Percentiles rank a stretch among this genome's conserved stretches.
These are phyloP conservation scores for Callocephalon fimbriatum DNA, from an alignment of 2,113 vertebrate genomes.

Conservation along the genomic window DNA sequence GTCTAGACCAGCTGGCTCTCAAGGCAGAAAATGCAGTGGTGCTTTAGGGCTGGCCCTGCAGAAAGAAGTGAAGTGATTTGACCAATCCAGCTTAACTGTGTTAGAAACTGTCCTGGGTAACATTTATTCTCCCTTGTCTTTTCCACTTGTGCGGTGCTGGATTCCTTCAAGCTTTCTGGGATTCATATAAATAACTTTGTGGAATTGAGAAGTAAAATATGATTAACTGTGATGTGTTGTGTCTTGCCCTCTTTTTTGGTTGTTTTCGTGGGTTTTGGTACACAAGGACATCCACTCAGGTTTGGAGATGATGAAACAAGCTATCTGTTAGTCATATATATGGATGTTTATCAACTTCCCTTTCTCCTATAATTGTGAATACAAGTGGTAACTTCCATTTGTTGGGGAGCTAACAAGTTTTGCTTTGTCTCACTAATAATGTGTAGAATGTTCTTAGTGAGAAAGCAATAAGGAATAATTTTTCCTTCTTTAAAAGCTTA, in stretches of 20 bases:
- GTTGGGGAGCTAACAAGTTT: neutral
- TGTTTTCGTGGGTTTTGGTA: neutral
- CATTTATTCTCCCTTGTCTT: neutral
- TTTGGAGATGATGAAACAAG: neutral
- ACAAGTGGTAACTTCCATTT: neutral
- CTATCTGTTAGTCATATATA: neutral
- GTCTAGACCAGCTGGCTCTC: neutral
- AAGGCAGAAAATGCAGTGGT: accelerated
- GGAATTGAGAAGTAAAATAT: neutral
- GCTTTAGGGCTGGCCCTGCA: neutral
- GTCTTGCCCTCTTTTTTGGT: neutral
- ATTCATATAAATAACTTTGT: neutral
- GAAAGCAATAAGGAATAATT: neutral
- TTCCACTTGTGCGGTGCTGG: neutral
- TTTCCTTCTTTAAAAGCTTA: neutral
- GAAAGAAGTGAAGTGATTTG: neutral
- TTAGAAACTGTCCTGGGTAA: neutral
- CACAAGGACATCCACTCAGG: too few relatives aligned
- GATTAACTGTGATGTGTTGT: neutral
- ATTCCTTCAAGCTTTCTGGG: neutral
- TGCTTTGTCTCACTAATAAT: neutral
- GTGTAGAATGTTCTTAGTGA: neutral
- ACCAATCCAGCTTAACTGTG: neutral
- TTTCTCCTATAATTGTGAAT: neutral
- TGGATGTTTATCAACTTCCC: neutral